A percentile compares a stretch with the other conserved stretches of the same genome.
Evolutionary conservation across 2,888 invertebrate species (phyloP).

Genomic region (Thysanoteuthis rhombus): DNA sequence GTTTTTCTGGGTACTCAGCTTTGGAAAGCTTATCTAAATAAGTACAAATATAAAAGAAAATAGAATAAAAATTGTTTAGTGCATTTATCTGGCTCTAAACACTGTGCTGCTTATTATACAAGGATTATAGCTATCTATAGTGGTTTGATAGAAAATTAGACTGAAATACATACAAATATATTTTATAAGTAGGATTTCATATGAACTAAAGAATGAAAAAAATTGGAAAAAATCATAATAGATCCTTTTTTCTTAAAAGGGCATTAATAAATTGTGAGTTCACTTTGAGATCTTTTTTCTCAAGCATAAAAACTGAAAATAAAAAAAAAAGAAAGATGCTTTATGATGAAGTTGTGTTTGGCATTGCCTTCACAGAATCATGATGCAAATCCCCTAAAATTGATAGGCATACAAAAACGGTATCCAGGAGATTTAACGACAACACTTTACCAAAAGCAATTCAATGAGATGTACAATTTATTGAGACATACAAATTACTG

Average conservation of each 20-base stretch:
- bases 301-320: too few relatives aligned
- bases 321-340: background rate
- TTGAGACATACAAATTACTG: too few relatives aligned
- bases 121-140: background rate
- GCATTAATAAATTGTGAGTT: too few relatives aligned
- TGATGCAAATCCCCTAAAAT: background rate
- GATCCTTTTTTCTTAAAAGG: too few relatives aligned
- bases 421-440: too few relatives aligned
- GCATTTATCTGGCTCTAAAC: background rate
- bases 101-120: background rate
- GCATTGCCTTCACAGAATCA: background rate
- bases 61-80: background rate
- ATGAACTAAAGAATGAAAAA: too few relatives aligned
- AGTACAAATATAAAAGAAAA: background rate
- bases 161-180: background rate
- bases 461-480: too few relatives aligned
- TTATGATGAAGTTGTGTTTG: background rate
- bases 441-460: too few relatives aligned
- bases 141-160: background rate
- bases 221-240: too few relatives aligned
- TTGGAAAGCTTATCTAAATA: background rate
- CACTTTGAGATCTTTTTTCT: background rate
- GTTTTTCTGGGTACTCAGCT: too few relatives aligned
- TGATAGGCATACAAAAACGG: too few relatives aligned
- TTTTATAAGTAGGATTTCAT: too few relatives aligned